Percentiles rank a stretch among this genome's conserved stretches.
phyloP scores from a whole-genome alignment of 2,888 invertebrate genomes.

The Phyto melanocephala region DNA sequence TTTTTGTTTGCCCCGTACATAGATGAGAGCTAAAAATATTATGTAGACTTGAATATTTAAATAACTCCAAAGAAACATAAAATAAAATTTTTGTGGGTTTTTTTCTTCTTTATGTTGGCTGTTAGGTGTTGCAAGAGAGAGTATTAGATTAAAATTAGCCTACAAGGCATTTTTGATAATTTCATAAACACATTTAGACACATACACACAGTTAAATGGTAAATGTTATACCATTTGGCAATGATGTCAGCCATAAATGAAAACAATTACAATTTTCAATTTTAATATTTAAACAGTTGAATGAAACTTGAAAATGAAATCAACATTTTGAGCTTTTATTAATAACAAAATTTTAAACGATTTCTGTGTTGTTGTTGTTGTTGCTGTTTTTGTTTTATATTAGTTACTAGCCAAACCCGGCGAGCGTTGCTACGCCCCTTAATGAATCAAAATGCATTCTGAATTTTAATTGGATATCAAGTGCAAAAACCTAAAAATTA shows the following conservation, averaged over 20 bases:
- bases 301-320: constrained; percentile 37
- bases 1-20: constrained; percentile 37
- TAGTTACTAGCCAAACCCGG: too few relatives aligned
- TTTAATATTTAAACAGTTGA: constrained; percentile 62
- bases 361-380: constrained; percentile 25
- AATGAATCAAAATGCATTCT: too few relatives aligned
- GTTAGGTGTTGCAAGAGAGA: constrained; percentile 13
- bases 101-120: constrained; percentile 32
- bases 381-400: background rate
- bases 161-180: constrained; percentile 63
- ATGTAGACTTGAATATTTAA: constrained; percentile 19
- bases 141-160: constrained; percentile 69
- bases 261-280: constrained; percentile 63
- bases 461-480: too few relatives aligned
- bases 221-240: constrained; percentile 11
- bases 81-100: constrained; percentile 39
- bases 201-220: background rate
- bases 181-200: constrained; percentile 8
- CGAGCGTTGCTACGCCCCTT: too few relatives aligned
- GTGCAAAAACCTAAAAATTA: too few relatives aligned
- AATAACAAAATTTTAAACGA: constrained; percentile 35
- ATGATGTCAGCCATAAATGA: constrained; percentile 47
- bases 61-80: background rate
- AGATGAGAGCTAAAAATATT: constrained; percentile 36
- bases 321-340: constrained; percentile 43